Base-by-base conservation (phyloP, 2,888 invertebrate genomes). In the Diarsia dahlii region DNA sequence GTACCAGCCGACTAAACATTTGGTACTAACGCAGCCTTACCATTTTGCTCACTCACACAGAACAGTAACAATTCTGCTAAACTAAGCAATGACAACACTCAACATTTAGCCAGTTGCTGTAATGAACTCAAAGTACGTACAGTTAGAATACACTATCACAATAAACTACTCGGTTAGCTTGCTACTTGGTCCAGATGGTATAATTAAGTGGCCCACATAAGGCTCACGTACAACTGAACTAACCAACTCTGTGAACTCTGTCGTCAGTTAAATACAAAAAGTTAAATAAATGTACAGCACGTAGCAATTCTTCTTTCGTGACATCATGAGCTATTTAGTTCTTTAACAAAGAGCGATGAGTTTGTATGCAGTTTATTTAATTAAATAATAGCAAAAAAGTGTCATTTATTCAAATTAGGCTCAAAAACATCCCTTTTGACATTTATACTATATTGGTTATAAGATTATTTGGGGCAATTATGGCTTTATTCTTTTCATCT, bases 131-230 rank as follows among this genome's bases (percentile, higher is more conserved):
- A 52, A 62, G 52, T 80, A 62, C 18, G 20, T 13, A 81, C 45
- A 50, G 76, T 67, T 63, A 54, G 63, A 63, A 45, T 58, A 34
- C 23, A 75, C 63, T 60, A 80, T 80, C 64, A 65, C 60, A 65
- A 71, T 84, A 65, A 84, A 64, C 62, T 48, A 39, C 66, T 80
- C 18, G 46, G 85, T 74, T 68, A 75, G 46, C 60, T 71, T 28
- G 45, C 64, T 80, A 50, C 34, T 81, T 45, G 58, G 58, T 62
- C 52, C 50, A 75, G 66, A 74, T 68, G 58, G 60, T 71, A 68
- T 71, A 81, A 81, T 84, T 75, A 81, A 75, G 52, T 66, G 62
- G 64, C 58, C 65, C 56, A 80, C 69, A 84, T 79, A 80, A 56
- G 28, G 52, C 54, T 83, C 78, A 72, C 80, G 80, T 84, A 80